These are phyloP conservation scores for Neodiprion lecontei DNA, from an alignment of 1,140 invertebrate species.

Conservation along the genomic window DNA sequence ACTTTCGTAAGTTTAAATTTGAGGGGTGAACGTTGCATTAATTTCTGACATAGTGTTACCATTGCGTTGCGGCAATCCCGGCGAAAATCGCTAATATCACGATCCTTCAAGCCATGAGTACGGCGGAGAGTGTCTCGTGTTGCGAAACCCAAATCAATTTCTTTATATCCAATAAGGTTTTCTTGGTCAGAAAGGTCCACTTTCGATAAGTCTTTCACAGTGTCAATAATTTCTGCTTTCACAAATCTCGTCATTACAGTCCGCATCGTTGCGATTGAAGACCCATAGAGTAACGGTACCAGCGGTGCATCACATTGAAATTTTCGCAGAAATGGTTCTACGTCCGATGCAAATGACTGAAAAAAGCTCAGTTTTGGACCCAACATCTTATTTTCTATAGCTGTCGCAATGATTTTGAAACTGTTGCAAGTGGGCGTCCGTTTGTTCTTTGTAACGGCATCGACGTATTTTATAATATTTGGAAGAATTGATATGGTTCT, in stretches of 20 bases:
- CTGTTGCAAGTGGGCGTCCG: conserved; percentile 3
- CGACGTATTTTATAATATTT: conserved; percentile 19
- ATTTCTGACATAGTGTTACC: conserved; percentile 18
- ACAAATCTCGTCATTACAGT: conserved; percentile 25
- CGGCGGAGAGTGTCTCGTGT: conserved; percentile 22
- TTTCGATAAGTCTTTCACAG: conserved; percentile 15
- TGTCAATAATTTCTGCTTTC: conserved; percentile 18
- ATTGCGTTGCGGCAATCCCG: conserved; percentile 23
- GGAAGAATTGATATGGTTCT: conserved; percentile 19
- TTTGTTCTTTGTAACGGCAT: conserved; percentile 11
- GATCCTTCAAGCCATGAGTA: conserved; percentile 19
- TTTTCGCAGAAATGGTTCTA: conserved; percentile 24
- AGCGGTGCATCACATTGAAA: conserved; percentile 24
- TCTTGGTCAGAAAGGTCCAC: conserved; percentile 22
- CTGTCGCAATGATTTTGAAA: not conserved
- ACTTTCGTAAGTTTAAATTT: conserved; percentile 17
- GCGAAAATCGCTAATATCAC: conserved; percentile 25
- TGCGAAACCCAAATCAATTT: conserved; percentile 22
- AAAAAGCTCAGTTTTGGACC: conserved; percentile 29
- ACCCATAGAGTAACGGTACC: conserved; percentile 22
- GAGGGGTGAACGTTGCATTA: conserved; percentile 19
- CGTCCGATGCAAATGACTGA: conserved; percentile 12
- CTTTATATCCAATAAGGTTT: conserved; percentile 17
- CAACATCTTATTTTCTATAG: conserved; percentile 21
- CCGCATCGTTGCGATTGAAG: conserved; percentile 12